Evolutionary conservation across 2,888 invertebrate genomes (phyloP), one percentile per base, ranked within the genome.

Genomic region (Aelia acuminata): DNA sequence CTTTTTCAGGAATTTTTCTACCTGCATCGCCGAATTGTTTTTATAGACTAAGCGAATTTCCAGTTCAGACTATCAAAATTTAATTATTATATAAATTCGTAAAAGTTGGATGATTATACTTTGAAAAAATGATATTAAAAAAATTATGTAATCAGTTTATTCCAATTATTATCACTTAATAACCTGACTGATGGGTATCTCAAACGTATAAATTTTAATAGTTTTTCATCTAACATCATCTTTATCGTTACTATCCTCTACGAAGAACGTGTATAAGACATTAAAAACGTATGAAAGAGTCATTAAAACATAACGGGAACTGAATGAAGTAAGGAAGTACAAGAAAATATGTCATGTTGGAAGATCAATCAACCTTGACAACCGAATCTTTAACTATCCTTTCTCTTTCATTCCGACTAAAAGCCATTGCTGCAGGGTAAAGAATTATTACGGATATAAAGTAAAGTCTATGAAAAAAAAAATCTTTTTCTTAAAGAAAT

Each of bases 291-390:
- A 22, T 22, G 53, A 53, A n/a, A 53, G 3, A 22, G 22, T 35
- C 26, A 70, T 70, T 70, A 70, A 70, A 70, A 35, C 70, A 70
- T 31, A 70, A 13, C 35, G 35, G 70, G 0, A 70, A 35, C 35
- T 3, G 35, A 35, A 35, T 70, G 35, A 13, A 70, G 18, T 35
- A 35, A 20, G 70, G 35, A 70, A 7, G 0, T 35, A 70, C 18
- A 18, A 35, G 70, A 70, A 70, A 70, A 70, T 70, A 18, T 70
- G 70, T 35, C 70, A 70, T 20, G 31, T 3, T 70, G 26, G 35
- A 70, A 70, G 31, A 70, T 70, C 70, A 18, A 70, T 70, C 70
- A 70, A 31, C 35, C 70, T 70, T 53, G 70, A 35, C 70, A 70
- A 70, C 35, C 70, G 35, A 70, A 70, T 63, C 70, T 15, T 70